These are phyloP conservation scores for Zygogramma bicolorata DNA, from an alignment of 2,888 invertebrate genomes.

Conservation along the genomic window DNA sequence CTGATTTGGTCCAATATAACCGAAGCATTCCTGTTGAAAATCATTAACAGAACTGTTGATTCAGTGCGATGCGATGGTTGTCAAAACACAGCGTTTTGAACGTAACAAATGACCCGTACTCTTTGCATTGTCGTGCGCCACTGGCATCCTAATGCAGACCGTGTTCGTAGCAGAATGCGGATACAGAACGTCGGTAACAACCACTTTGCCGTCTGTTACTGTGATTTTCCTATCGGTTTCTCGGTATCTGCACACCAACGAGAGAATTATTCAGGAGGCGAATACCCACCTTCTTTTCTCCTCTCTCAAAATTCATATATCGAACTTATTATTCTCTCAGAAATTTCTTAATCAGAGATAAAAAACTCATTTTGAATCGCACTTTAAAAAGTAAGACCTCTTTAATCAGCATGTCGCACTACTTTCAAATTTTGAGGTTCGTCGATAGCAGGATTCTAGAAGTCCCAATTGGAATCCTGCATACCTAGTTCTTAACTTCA, in stretches of 20 bases:
- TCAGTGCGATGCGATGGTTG: neutral
- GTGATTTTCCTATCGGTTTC: conserved; percentile 3
- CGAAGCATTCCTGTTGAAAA: neutral
- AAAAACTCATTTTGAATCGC: too few species aligned
- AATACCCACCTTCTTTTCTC: too few species aligned
- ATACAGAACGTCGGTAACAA: conserved; percentile 7
- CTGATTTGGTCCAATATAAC: neutral
- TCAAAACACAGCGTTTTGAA: neutral
- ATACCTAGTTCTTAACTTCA: too few species aligned
- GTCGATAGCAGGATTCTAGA: too few species aligned
- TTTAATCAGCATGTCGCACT: too few species aligned
- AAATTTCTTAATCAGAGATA: too few species aligned
- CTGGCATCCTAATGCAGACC: neutral
- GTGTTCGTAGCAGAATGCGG: conserved; percentile 9
- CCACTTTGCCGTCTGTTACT: conserved; percentile 6
- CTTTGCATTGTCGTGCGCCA: neutral
- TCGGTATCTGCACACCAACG: neutral
- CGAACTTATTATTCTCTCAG: too few species aligned
- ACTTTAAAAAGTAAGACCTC: too few species aligned
- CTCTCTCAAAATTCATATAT: too few species aligned
- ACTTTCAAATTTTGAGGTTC: too few species aligned
- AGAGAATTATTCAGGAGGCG: neutral
- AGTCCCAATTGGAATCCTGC: too few species aligned
- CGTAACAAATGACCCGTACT: neutral
- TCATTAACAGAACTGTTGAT: neutral